Base-by-base conservation (phyloP, 2,888 invertebrate genomes). In the Ferdinandea cuprea region DNA sequence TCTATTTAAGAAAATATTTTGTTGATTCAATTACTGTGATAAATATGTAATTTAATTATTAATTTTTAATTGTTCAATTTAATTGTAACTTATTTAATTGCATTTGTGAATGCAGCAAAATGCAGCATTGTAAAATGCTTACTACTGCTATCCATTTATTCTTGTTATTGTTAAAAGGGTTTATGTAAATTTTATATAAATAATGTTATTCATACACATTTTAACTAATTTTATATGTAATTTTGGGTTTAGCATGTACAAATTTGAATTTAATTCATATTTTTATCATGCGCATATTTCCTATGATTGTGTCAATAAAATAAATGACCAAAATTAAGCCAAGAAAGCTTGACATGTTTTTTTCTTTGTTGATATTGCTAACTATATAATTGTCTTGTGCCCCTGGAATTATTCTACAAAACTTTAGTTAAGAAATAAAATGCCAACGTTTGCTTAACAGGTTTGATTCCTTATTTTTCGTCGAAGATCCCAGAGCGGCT, bases 21-120 rank as follows among this genome's bases (percentile, higher is more conserved):
- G 15, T 58, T 37, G 17, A 52, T 52, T 81, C 9, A 13, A 66
- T 76, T 81, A 44, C 81, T 83, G 72, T 83, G 77, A 77, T 72
- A 73, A 15, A 46, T 73, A 28, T 56, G 17, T 71, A 48, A 25
- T 25, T 40, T 19, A 37, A 17, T 58, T 28, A 11, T 42, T 30
- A 28, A 17, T 58, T 40, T 37, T 28, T 35, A n/a, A 25, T 28
- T 48, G 28, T 58, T 9, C 21, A 13, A 13, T 40, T 17, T 3
- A 58, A n/a, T n/a, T n/a, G n/a, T n/a, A n/a, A 21, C 11, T 35
- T 5, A 6, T 35, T 32, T 9, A 17, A n/a, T 17, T 30, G 15
- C 7, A 58, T 11, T 11, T 63, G n/a, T n/a, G n/a, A n/a, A n/a
- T n/a, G n/a, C n/a, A n/a, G n/a, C n/a, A 37, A n/a, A 21, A 48